These are phyloP conservation scores for Torymus tubicola DNA, from an alignment of 2,888 invertebrate species.

Conservation along the genomic window DNA sequence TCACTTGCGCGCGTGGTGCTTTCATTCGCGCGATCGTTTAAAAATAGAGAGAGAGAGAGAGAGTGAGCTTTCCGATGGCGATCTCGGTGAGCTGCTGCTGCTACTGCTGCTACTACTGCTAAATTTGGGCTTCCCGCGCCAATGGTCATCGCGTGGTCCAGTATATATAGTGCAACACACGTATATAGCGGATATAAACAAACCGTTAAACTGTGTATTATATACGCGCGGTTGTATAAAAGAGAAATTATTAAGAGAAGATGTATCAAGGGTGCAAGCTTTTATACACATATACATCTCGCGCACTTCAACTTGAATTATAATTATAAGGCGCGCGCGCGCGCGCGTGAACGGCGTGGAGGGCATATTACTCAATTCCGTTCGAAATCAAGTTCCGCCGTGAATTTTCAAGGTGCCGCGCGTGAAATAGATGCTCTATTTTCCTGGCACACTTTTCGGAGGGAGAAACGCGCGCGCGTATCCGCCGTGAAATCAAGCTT, in stretches of 20 bases:
- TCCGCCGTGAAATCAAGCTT: slow-evolving; percentile 42
- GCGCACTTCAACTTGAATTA: background rate
- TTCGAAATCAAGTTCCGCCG: slow-evolving; percentile 63
- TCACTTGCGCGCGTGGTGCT: slow-evolving; percentile 9
- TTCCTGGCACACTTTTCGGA: slow-evolving; percentile 69
- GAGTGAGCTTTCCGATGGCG: slow-evolving; percentile 40
- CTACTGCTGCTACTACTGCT: slow-evolving; percentile 7
- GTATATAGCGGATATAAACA: no score
- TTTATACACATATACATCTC: no score
- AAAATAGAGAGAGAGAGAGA: slow-evolving; percentile 20
- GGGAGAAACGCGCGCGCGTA: no score
- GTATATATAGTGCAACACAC: no score
- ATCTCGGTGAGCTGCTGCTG: background rate
- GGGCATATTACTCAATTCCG: background rate
- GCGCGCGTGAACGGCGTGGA: background rate
- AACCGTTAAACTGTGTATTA: no score
- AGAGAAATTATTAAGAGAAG: no score
- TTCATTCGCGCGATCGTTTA: slow-evolving; percentile 39
- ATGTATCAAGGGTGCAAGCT: no score
- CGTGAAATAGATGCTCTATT: slow-evolving; percentile 71
- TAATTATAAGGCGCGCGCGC: background rate
- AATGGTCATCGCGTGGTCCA: no score
- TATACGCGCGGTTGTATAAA: no score
- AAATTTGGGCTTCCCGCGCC: slow-evolving; percentile 42
- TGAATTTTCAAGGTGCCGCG: slow-evolving; percentile 66